phyloP scores from a whole-genome alignment of 2,888 invertebrate genomes.

The Creontiades dilutus region DNA sequence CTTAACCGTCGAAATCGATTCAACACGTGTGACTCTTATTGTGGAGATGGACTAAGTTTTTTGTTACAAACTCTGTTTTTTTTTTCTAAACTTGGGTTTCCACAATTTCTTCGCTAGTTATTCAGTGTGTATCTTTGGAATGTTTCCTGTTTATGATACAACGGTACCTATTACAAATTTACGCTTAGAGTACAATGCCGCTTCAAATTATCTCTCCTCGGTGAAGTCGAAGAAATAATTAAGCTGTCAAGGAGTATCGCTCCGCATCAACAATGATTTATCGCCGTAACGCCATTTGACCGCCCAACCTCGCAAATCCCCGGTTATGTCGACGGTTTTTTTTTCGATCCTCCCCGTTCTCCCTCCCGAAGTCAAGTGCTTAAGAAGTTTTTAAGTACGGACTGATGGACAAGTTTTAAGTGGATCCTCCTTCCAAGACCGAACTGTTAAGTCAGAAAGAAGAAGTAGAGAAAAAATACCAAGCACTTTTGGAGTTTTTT shows the following conservation, averaged over 20 bases:
- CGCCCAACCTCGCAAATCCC: slow-evolving; percentile 43
- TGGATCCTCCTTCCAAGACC: slow-evolving; percentile 21
- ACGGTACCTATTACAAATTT: no score
- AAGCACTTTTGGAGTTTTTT: slow-evolving; percentile 35
- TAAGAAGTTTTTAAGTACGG: slow-evolving; percentile 49
- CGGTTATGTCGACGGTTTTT: slow-evolving; percentile 20
- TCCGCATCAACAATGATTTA: background rate
- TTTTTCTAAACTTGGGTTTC: no score
- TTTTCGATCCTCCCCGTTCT: background rate
- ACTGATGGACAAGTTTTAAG: slow-evolving; percentile 58
- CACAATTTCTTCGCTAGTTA: no score
- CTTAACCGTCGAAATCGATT: no score
- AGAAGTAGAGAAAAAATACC: background rate
- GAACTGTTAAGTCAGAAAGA: slow-evolving; percentile 46
- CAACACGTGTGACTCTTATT: no score
- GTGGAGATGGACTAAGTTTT: no score
- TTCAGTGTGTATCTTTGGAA: no score
- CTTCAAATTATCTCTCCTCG: background rate
- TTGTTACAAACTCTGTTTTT: no score
- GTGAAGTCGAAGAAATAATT: background rate
- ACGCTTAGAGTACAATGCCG: no score
- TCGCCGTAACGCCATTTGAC: slow-evolving; percentile 43
- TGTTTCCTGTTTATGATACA: no score
- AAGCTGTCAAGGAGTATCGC: slow-evolving; percentile 9
- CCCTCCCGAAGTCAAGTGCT: slow-evolving; percentile 43